Evolutionary conservation across 2,113 vertebrate species (phyloP).

Genomic region (Hassar affinis): DNA sequence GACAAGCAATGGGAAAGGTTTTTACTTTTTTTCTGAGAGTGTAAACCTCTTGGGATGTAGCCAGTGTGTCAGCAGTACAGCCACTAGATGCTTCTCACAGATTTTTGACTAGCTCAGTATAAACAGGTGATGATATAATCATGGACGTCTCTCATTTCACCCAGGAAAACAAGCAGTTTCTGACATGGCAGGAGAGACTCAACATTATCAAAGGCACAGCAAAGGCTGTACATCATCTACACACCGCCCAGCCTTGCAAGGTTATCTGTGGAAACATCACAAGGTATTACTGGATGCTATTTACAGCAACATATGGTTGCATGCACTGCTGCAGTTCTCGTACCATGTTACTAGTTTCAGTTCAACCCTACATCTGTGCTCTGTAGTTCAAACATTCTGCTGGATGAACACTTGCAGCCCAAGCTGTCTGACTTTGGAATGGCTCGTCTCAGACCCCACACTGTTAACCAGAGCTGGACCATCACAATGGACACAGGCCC

Average conservation of each 20-base stretch:
- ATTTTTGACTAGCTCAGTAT: not conserved
- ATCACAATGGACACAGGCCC: slow-evolving; percentile 54
- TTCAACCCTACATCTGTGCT: not conserved
- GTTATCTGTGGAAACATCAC: slow-evolving; percentile 71
- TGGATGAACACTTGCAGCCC: slow-evolving; percentile 67
- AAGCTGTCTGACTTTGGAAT: slow-evolving; percentile 70
- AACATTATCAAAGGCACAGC: slow-evolving; percentile 63
- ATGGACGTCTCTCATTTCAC: slow-evolving; percentile 6
- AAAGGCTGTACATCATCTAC: slow-evolving; percentile 67
- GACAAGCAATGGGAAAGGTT: not conserved
- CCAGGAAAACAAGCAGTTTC: slow-evolving; percentile 48
- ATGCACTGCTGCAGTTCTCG: not conserved
- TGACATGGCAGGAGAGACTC: slow-evolving; percentile 68
- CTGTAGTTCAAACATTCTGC: slow-evolving; percentile 68
- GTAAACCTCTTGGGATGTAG: not conserved
- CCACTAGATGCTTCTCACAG: not conserved
- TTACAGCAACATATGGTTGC: not conserved
- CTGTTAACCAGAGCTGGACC: slow-evolving; percentile 59
- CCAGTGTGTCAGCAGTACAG: not conserved
- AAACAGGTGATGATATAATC: not conserved
- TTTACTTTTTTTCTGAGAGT: not conserved
- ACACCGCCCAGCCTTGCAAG: slow-evolving; percentile 53
- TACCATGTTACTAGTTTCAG: not conserved
- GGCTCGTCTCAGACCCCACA: slow-evolving; percentile 66
- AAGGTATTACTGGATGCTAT: slow-evolving; percentile 55